phyloP scores from a whole-genome alignment of 2,113 vertebrate species.

The Damaliscus lunatus region DNA sequence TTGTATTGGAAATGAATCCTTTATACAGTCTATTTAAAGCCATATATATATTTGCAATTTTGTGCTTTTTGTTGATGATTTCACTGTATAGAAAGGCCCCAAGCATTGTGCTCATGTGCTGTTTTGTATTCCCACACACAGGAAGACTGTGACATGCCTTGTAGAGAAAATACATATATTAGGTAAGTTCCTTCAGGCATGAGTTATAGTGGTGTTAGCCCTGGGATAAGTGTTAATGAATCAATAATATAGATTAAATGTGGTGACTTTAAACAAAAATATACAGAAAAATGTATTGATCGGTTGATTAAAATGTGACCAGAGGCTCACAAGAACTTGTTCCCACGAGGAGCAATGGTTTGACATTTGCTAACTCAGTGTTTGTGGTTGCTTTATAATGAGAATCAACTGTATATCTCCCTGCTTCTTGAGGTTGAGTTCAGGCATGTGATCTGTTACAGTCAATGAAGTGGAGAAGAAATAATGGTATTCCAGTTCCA shows the following conservation, averaged over 20 bases:
- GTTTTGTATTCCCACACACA: background rate
- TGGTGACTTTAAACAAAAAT: slow-evolving; percentile 11
- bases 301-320: background rate
- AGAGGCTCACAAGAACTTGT: background rate
- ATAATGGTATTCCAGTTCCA: background rate
- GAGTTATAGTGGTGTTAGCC: background rate
- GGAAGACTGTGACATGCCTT: background rate
- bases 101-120: background rate
- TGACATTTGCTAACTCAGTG: background rate
- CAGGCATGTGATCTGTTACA: background rate
- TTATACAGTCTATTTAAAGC: background rate
- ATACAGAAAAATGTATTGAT: background rate
- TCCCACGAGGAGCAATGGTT: background rate
- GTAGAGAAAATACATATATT: background rate
- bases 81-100: background rate
- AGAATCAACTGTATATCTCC: background rate
- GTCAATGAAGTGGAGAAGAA: background rate
- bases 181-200: background rate
- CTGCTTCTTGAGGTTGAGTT: background rate
- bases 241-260: background rate
- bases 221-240: background rate
- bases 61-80: background rate
- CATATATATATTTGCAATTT: background rate
- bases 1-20: background rate
- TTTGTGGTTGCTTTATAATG: background rate